Base-by-base conservation (phyloP, 2,888 invertebrate species). In the Buathra laborator region DNA sequence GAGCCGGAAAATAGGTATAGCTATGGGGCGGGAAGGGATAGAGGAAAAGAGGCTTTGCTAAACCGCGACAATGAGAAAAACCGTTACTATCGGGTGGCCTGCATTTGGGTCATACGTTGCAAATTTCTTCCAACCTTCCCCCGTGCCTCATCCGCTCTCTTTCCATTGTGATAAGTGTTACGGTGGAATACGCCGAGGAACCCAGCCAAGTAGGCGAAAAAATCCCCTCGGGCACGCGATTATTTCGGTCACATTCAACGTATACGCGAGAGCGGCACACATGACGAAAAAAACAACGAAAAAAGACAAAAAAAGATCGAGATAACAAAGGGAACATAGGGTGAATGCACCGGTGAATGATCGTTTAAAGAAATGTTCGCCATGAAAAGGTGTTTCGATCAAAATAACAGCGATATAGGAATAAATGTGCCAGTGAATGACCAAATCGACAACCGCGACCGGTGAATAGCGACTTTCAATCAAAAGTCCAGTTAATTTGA, bases 111-210 rank as follows among this genome's bases (percentile, higher is more conserved):
- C 80, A 83, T 82, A 80, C 82, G 62, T 80, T 80, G 80, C 72
- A 82, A 79, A 83, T 85, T 83, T 62, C 66, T 56, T 59, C 62
- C 76, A 66, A 16, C 76, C 37, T 37, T n/a, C 59, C 29, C 53
- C 44, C 44, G n/a, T 53, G 66, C 71, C 66, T 46, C 74, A 62
- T 77, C 46, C 62, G 43, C 9, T 53, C 59, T 77, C 62, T 77
- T 77, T 81, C 78, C 84, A 87, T 86, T 83, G 81, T 87, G 86
- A 88, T 86, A 88, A 87, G 86, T 86, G 87, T 77, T 82, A 81
- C 78, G 81, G 51, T 76, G 77, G 83, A 85, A 84, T 64, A 70
- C 71, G 76, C 24, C 66, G 76, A 72, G 82, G 53, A 80, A 80
- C 80, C 46, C 79, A 83, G 85, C 88, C 88, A 84, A 88, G 85